Base-by-base conservation (phyloP, 2,888 invertebrate genomes). In the Abrostola triplasia region DNA sequence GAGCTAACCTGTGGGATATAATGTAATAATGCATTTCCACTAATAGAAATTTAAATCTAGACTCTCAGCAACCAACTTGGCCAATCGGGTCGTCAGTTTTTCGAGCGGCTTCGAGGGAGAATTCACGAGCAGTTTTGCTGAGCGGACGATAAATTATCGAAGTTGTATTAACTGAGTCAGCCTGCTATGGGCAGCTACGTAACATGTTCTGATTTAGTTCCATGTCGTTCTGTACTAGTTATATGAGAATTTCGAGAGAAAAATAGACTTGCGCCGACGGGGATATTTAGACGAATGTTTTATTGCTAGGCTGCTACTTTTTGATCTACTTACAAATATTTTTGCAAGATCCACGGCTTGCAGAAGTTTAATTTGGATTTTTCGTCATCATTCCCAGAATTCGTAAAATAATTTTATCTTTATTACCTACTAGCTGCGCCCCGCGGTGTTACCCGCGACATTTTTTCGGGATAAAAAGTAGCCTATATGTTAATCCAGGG, bases 71-170 rank as follows among this genome's bases (percentile, higher is more conserved):
- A 13, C 13, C 44, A 6, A 9, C 5, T 24, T 12, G 24, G 8
- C 9, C 7, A 24, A 0, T 13, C 9, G 8, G 24, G 24, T 24
- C 24, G 9, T 24, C 44, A 47, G 5, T 47, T 47, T 47, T 47
- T 47, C 44, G 24, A 47, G 9, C 44, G 24, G 13, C 13, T 41
- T 47, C 44, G 65, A 70, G 71, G 65, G 75, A 65, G 65, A 75
- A 75, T 77, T 67, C 64, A 53, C 52, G 61, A 75, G 60, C 77
- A 76, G 70, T 73, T 71, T 67, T 60, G 72, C 63, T 72, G 74
- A 76, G 61, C 71, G 65, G 69, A 77, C 79, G 74, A 82, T 80
- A 84, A 84, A 83, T 84, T 82, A 79, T 79, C 72, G 62, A 72
- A 64, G 65, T 68, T 72, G 64, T 79, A 79, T 79, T 81, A 70